Evolutionary conservation across 2,797 vertebrate species (phyloP).

Genomic region (Arctocebus calabarensis): DNA sequence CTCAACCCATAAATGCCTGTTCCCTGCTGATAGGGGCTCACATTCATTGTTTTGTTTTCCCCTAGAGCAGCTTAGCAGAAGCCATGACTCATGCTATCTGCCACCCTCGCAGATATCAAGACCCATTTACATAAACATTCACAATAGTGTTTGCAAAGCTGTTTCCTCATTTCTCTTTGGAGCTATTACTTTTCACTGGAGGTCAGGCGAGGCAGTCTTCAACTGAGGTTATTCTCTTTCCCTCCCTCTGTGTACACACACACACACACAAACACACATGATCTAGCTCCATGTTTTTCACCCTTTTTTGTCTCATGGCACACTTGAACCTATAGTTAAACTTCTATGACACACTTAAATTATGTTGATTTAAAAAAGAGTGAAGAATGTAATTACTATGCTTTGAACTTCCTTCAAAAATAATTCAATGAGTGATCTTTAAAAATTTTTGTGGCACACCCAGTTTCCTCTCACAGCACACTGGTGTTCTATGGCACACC

Average conservation of each 20-base stretch:
- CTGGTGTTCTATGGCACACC: too few relatives aligned
- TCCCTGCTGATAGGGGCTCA: slow-evolving; percentile 18
- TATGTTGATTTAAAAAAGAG: too few relatives aligned
- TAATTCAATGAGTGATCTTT: too few relatives aligned
- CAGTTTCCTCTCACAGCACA: too few relatives aligned
- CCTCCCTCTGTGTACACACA: background rate
- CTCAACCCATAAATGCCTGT: slow-evolving; percentile 59
- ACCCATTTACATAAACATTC: slow-evolving; percentile 79
- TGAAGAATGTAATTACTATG: too few relatives aligned
- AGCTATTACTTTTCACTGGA: background rate
- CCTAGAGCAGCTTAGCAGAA: slow-evolving; percentile 64
- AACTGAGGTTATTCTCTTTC: background rate
- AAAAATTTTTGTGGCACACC: too few relatives aligned
- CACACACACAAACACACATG: background rate
- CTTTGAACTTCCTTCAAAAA: too few relatives aligned
- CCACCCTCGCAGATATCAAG: slow-evolving; percentile 75
- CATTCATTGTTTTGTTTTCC: slow-evolving; percentile 16
- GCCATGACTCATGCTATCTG: slow-evolving; percentile 78
- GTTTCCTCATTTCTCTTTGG: slow-evolving; percentile 24
- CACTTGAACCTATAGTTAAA: too few relatives aligned
- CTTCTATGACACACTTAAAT: too few relatives aligned
- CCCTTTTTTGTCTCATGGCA: too few relatives aligned
- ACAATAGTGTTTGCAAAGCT: background rate
- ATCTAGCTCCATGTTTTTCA: background rate
- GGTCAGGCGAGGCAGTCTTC: background rate